A percentile compares a stretch with the other conserved stretches of the same genome.
Evolutionary conservation across 2,888 invertebrate genomes (phyloP).

Genomic region (Aproaerema taeniolella): DNA sequence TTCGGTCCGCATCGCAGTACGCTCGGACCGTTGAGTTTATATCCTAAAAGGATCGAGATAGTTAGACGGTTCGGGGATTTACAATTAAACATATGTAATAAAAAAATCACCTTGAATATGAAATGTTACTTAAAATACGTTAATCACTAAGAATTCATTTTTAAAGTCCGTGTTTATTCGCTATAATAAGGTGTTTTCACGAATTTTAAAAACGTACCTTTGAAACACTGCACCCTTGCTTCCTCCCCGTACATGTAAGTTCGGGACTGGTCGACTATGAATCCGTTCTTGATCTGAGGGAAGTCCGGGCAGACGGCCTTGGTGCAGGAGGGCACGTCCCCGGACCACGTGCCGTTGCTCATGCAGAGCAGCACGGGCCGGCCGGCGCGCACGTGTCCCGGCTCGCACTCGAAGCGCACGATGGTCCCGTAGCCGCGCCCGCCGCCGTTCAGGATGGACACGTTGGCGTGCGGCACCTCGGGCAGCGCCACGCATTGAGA

Average conservation of each 20-base stretch:
- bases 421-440: slow-evolving; percentile 96
- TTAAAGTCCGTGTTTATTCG: no score
- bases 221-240: slow-evolving; percentile 93
- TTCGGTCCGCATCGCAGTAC: slow-evolving; percentile 91
- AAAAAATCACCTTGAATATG: no score
- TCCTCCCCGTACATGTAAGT: slow-evolving; percentile 92
- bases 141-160: no score
- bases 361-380: slow-evolving; percentile 94
- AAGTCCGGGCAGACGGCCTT: slow-evolving; percentile 84
- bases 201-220: slow-evolving; percentile 50
- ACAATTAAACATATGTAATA: no score
- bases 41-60: slow-evolving; percentile 80
- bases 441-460: slow-evolving; percentile 91
- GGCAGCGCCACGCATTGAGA: slow-evolving; percentile 93
- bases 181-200: no score
- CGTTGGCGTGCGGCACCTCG: slow-evolving; percentile 92
- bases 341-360: slow-evolving; percentile 98
- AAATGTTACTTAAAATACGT: background rate
- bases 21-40: slow-evolving; percentile 89
- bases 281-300: slow-evolving; percentile 91
- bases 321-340: slow-evolving; percentile 91
- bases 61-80: no score
- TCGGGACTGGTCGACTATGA: slow-evolving; percentile 86
- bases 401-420: slow-evolving; percentile 93
- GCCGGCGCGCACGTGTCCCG: slow-evolving; percentile 92